phyloP scores from a whole-genome alignment of 92 coral and sea anemone genomes.

The Galaxea fascicularis region DNA sequence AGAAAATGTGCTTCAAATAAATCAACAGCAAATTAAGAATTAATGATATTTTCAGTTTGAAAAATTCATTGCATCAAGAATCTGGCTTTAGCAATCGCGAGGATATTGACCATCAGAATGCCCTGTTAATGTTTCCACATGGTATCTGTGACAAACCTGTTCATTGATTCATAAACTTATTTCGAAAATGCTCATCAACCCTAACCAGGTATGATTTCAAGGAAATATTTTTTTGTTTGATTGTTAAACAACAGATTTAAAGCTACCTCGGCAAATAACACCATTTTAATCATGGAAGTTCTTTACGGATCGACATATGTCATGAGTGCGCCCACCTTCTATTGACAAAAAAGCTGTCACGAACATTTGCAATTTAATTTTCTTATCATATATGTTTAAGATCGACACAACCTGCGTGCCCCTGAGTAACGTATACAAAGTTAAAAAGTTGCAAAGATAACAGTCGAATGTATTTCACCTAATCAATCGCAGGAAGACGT shows the following conservation, averaged over 20 bases:
- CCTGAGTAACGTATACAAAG: neutral
- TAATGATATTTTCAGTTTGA: no score
- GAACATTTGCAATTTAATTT: slow-evolving; percentile 32
- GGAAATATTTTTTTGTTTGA: neutral
- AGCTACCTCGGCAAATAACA: neutral
- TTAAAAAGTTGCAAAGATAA: neutral
- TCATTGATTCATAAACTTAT: neutral
- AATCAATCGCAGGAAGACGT: neutral
- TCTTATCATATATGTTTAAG: neutral
- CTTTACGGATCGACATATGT: neutral
- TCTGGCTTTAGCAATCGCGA: no score
- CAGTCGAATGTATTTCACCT: neutral
- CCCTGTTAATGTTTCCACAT: neutral
- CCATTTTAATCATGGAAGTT: neutral
- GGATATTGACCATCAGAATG: no score
- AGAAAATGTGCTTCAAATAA: no score
- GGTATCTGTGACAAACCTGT: neutral
- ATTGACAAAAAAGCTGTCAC: slow-evolving; percentile 19
- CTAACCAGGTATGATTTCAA: neutral
- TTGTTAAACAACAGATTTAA: neutral
- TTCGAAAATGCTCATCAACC: neutral
- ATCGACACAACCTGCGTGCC: neutral
- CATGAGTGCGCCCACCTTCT: neutral
- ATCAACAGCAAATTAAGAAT: no score
- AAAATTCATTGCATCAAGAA: no score